Conservation (phyloP, 2,113 vertebrate genomes). For the Cebus imitator region DNA sequence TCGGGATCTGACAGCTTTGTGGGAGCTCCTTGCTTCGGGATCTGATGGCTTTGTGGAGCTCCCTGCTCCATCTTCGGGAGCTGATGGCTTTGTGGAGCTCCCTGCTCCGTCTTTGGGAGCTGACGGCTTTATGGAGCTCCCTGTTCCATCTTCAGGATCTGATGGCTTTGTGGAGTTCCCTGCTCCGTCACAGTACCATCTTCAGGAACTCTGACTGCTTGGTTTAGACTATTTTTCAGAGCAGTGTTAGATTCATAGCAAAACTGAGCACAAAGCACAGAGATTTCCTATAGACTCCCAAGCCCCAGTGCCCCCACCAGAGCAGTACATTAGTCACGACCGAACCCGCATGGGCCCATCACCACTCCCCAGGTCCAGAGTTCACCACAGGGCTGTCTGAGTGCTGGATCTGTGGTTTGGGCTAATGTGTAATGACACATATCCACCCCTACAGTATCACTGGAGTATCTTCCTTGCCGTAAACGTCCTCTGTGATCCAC, state of each 20-base stretch:
- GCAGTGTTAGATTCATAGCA: background rate
- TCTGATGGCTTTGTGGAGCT: too few relatives aligned
- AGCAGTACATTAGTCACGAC: background rate
- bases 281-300: background rate
- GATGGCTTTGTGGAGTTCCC: too few relatives aligned
- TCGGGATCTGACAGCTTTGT: too few relatives aligned
- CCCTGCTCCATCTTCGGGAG: too few relatives aligned
- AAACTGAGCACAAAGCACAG: background rate
- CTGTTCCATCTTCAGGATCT: too few relatives aligned
- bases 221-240: background rate
- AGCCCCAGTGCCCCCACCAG: background rate
- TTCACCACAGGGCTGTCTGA: background rate
- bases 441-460: background rate
- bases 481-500: too few relatives aligned
- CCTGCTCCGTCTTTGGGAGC: too few relatives aligned
- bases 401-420: background rate
- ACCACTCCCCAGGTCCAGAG: background rate
- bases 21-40: too few relatives aligned
- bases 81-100: too few relatives aligned
- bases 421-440: background rate
- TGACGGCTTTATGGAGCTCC: too few relatives aligned
- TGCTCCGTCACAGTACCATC: background rate
- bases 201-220: background rate
- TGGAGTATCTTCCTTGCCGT: background rate
- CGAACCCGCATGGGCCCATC: too few relatives aligned